Conservation (phyloP, 2,888 invertebrate species). For the Plemyria rubiginata region DNA sequence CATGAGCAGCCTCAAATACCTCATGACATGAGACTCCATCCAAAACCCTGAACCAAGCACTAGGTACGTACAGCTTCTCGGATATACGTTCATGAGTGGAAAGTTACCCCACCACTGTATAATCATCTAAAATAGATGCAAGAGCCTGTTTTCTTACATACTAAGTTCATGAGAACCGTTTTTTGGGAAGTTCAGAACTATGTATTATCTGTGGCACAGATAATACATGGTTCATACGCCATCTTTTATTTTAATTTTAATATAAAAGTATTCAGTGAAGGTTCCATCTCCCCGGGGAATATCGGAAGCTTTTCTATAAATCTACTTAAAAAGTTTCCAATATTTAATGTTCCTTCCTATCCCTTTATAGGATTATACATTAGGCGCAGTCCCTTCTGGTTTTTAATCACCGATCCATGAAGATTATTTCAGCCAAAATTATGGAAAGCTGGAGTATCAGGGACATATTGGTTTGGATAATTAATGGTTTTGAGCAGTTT, state of each 20-base stretch:
- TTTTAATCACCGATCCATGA: slow-evolving; percentile 29
- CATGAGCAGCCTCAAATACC: no score
- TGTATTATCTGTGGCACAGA: no score
- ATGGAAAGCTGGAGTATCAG: slow-evolving; percentile 9
- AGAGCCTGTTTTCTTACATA: no score
- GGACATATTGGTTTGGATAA: slow-evolving; percentile 11
- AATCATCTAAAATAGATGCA: no score
- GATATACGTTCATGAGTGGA: no score
- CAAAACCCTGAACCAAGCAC: no score
- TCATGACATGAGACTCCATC: no score
- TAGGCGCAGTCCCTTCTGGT: slow-evolving; percentile 26
- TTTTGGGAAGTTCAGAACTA: no score
- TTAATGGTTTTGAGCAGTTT: slow-evolving; percentile 3
- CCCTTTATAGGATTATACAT: slow-evolving; percentile 30
- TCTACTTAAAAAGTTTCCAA: slow-evolving; percentile 22
- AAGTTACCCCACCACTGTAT: no score
- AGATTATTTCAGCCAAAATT: slow-evolving; percentile 23
- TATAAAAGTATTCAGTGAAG: not conserved
- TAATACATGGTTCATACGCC: no score
- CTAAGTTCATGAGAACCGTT: no score
- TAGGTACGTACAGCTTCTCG: no score
- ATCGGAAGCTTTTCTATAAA: not conserved
- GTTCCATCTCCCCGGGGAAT: not conserved
- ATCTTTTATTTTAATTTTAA: not conserved
- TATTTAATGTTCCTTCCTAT: slow-evolving; percentile 24